Percentiles rank a stretch among this genome's conserved stretches.
These are phyloP conservation scores for Drosophila neonasuta DNA, from an alignment of 2,888 invertebrate species.

Conservation along the genomic window DNA sequence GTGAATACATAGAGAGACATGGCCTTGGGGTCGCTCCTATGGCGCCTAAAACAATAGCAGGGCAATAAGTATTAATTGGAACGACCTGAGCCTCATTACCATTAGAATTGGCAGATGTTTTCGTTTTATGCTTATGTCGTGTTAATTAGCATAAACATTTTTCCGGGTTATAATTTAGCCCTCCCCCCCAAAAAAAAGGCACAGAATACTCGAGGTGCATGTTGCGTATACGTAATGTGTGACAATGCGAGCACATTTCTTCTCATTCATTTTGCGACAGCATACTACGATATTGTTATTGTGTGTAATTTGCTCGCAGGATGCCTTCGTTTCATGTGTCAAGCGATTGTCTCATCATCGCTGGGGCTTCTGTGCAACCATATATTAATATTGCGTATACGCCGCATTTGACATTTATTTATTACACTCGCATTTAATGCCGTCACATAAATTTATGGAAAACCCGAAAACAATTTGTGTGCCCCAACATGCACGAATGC, in stretches of 20 bases:
- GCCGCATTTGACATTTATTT: constrained; percentile 64
- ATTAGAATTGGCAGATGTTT: constrained; percentile 32
- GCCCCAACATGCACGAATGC: constrained; percentile 19
- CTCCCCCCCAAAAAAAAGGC: not conserved
- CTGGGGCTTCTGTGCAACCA: constrained; percentile 30
- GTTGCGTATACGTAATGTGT: constrained; percentile 31
- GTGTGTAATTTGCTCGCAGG: constrained; percentile 55
- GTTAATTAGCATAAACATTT: constrained; percentile 59
- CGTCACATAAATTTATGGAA: constrained; percentile 65
- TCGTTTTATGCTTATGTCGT: constrained; percentile 49
- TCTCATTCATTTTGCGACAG: constrained; percentile 9
- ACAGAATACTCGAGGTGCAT: not conserved
- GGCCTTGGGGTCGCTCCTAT: constrained; percentile 61
- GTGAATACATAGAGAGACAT: constrained; percentile 32
- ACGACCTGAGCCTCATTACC: constrained; percentile 17
- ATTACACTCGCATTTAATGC: constrained; percentile 58
- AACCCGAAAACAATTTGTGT: constrained; percentile 60
- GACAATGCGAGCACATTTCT: constrained; percentile 10
- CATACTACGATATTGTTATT: constrained; percentile 50
- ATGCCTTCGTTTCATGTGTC: constrained; percentile 53
- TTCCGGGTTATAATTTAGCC: not conserved
- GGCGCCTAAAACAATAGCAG: constrained; percentile 56
- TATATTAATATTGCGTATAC: constrained; percentile 66
- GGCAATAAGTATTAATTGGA: constrained; percentile 57
- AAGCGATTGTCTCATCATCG: constrained; percentile 64